Conservation (phyloP, 2,888 invertebrate species). For the Latrodectus hesperus region DNA sequence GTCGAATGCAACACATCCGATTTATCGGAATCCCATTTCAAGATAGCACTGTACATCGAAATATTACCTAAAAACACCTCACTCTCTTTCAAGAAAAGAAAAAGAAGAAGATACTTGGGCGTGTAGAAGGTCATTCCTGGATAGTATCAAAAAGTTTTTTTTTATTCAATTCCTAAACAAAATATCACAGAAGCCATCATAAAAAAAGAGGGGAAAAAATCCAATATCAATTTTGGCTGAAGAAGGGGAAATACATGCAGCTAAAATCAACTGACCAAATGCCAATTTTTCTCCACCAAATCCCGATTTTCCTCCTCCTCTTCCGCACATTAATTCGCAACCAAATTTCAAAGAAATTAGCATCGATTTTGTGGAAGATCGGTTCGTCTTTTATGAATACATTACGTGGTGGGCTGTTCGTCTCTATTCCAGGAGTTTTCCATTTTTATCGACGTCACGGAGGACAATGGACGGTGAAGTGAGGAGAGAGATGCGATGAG, state of each 20-base stretch:
- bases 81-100: not conserved
- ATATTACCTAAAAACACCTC: not conserved
- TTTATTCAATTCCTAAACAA: not conserved
- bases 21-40: constrained; percentile 2
- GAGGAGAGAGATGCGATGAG: not conserved
- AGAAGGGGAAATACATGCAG: constrained; percentile 7
- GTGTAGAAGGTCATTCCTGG: not conserved
- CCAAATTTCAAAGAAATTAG: constrained; percentile 62
- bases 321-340: constrained; percentile 50
- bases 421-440: not conserved
- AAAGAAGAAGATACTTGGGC: no score
- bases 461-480: constrained; percentile 16
- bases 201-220: constrained; percentile 1
- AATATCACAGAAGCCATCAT: not conserved
- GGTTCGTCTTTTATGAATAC: constrained; percentile 57
- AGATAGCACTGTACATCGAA: not conserved
- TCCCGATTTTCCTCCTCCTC: constrained; percentile 15
- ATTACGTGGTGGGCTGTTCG: constrained; percentile 33
- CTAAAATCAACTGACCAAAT: constrained; percentile 30
- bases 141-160: not conserved
- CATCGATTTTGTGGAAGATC: constrained; percentile 53
- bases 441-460: constrained; percentile 26
- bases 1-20: not conserved
- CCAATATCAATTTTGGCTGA: constrained; percentile 4
- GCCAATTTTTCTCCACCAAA: no score